phyloP scores from a whole-genome alignment of 2,888 invertebrate species.

The Stegana nigrithorax region DNA sequence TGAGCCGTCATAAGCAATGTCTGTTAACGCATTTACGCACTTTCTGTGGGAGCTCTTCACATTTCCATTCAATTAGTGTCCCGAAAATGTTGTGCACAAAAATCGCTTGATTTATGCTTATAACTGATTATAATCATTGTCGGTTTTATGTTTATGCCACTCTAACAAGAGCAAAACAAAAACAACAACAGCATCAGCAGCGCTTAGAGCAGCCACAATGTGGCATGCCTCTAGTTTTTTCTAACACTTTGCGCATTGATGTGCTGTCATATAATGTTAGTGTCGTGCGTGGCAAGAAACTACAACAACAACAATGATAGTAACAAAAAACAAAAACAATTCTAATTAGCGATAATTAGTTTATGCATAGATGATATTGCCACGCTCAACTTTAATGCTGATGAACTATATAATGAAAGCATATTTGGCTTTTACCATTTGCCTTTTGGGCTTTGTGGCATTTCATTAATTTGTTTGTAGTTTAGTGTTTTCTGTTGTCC shows the following conservation, averaged over 20 bases:
- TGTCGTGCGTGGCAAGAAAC: not conserved
- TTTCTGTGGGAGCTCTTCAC: too few relatives aligned
- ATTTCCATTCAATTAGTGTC: slow-evolving; percentile 51
- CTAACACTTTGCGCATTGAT: not conserved
- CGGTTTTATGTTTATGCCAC: slow-evolving; percentile 14
- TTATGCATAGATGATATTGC: slow-evolving; percentile 2
- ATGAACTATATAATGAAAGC: not conserved
- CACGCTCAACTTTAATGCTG: not conserved
- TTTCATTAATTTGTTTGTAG: too few relatives aligned
- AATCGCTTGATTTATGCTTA: slow-evolving; percentile 50
- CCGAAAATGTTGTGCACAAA: slow-evolving; percentile 11
- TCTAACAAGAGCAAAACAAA: too few relatives aligned
- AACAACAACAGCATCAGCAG: too few relatives aligned
- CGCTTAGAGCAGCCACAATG: not conserved
- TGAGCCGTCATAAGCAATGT: too few relatives aligned
- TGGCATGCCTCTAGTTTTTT: not conserved
- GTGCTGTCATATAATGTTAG: slow-evolving; percentile 1
- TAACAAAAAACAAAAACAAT: not conserved
- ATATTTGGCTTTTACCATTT: too few relatives aligned
- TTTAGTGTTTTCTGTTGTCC: too few relatives aligned
- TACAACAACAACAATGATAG: not conserved
- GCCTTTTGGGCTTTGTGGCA: too few relatives aligned
- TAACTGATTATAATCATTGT: slow-evolving; percentile 49
- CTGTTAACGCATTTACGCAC: too few relatives aligned
- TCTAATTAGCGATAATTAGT: slow-evolving; percentile 13